Base-by-base conservation (phyloP, 2,797 vertebrate genomes). In the Spea hammondii region DNA sequence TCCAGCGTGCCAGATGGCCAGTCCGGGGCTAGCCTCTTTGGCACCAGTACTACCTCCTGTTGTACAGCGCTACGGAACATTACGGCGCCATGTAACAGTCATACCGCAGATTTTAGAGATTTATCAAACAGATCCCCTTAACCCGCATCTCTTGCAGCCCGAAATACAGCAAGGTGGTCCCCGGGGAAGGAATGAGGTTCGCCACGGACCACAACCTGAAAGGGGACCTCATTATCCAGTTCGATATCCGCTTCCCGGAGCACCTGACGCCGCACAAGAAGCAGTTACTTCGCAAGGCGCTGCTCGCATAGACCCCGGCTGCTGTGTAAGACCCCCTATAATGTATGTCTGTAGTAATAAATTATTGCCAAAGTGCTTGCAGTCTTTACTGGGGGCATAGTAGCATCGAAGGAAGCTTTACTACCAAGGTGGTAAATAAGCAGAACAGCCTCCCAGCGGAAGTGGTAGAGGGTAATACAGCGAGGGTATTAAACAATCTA, bases 151-250 rank as follows among this genome's bases (percentile, higher is more conserved):
- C 32, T 32, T 32, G n/a, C 86, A 98, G 97, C 85, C 95, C 94
- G 66, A 85, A 87, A 6, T 99, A 97, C 90, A 93, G 82, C 57
- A 97, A 98, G 74, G 86, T 92, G 74, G 93, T 98, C 76, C 89
- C 88, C 0, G 94, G 91, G 69, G 97, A 98, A 84, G 97, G 97
- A 80, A 98, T 99, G 97, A 95, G 95, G 0, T 77, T 95, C 78
- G 82, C 85, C 6, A 80, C 86, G 62, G 89, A 94, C 78, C 91
- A 91, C 12, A 85, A 72, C 13, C 83, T 74, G 83, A 94, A 86
- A 86, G 97, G 97, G 13, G 89, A 96, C 83, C 95, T 99, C 83
- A 85, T 94, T 85, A 90, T 99, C 53, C 89, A 87, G 69, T 99
- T 99, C 14, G 88, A 95, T 73, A 91, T 95, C 79, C 68, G 88